Conservation (phyloP, 2,113 vertebrate genomes). For the Aegotheles bennettii region DNA sequence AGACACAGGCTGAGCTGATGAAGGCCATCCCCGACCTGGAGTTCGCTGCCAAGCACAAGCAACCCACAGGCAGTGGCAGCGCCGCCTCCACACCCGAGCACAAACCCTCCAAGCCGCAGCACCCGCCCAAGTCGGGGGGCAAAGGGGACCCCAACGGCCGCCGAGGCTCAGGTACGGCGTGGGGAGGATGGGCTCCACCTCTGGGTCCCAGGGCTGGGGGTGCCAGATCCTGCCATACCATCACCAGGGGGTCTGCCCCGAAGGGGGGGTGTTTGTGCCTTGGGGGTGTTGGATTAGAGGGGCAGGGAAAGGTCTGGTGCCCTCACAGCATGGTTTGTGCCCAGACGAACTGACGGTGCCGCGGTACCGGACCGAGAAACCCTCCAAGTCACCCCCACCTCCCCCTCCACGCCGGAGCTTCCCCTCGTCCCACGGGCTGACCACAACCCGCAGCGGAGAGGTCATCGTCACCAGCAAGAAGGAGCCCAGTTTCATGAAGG, state of each 20-base stretch:
- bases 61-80: conserved; percentile 57
- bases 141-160: conserved; percentile 84
- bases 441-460: conserved; percentile 89
- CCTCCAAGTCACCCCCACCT: conserved; percentile 93
- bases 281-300: background rate
- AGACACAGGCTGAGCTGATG: conserved; percentile 97
- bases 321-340: background rate
- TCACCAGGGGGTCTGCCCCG: accelerated
- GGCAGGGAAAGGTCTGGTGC: background rate
- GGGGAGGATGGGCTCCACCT: background rate
- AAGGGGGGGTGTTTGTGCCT: background rate
- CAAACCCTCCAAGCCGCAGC: conserved; percentile 83
- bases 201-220: accelerated
- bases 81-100: conserved; percentile 79
- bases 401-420: conserved; percentile 93
- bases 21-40: conserved; percentile 98
- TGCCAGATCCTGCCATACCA: accelerated
- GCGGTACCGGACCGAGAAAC: conserved; percentile 94
- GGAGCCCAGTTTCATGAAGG: conserved; percentile 76
- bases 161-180: conserved; percentile 83
- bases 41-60: conserved; percentile 91
- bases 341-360: conserved; percentile 90
- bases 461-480: conserved; percentile 90
- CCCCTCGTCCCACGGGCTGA: conserved; percentile 90
- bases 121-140: conserved; percentile 80